Evolutionary conservation across 2,113 vertebrate genomes (phyloP), one percentile per base, ranked within the genome.

Genomic region (Astur gentilis): DNA sequence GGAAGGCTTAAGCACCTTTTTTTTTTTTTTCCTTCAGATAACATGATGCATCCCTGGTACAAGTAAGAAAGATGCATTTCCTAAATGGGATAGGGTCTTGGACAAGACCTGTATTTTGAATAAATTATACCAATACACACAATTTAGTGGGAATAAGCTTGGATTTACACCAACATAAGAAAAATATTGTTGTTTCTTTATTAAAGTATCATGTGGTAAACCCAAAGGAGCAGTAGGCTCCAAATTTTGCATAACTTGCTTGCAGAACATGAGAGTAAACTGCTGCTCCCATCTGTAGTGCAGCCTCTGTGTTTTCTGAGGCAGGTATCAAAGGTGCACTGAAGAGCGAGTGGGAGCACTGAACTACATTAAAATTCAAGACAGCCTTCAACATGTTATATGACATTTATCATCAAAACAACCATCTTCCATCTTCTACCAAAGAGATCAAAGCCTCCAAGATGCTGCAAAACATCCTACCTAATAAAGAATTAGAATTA

Each of bases 41-140:
- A 36, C 6, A 19, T 3, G 8, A 50, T 23, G 2, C 1, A 7
- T 34, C 4, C 29, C 52, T 34, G 11, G 13, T 17, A n/a, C 17
- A 49, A 86, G 16, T 15, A 42, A 13, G 40, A 45, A 47, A 42
- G 13, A 49, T 5, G 3, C 1, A 9, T 40, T n/a, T 16, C 29
- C 38, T 62, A 58, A 34, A 11, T 13, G 11, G 7, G 7, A 27
- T 3, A 38, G 1, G 12, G 22, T 16, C 23, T 55, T 49, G 17
- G n/a, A 9, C 26, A 36, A 36, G 25, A 47, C n/a, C 34, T 10
- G 4, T 17, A 52, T 45, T 22, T 22, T 19, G 10, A 13, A 16
- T 20, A 27, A 32, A 12, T 62, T 47, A 55, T 17, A 60, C 17
- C 25, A 42, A 20, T 36, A 29, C 20, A n/a, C 17, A 40, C 26